Evolutionary conservation across 2,113 vertebrate species (phyloP), one percentile per base, ranked within the genome.

Genomic region (Triplophysa rosa): DNA sequence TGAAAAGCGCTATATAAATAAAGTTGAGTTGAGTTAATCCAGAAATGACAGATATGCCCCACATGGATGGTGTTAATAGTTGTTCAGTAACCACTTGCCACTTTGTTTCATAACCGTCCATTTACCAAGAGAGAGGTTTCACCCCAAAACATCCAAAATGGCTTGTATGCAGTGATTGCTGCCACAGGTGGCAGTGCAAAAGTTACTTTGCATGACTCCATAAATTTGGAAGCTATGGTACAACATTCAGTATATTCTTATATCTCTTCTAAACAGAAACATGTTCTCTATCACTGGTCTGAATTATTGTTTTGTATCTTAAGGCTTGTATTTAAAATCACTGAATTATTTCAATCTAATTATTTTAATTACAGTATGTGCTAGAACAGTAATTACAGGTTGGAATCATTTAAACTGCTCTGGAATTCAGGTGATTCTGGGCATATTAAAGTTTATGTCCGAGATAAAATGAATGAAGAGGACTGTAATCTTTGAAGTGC

Each of bases 301-400:
- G 95, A 97, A 97, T 98, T 98, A 98, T 97, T 98, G 96, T 97
- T 97, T 95, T 95, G 94, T 97, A 96, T 95, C 98, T 98, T 92
- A 92, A 90, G 97, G 97, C 97, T 94, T 96, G 94, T 96, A 96
- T 97, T 93, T 96, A 96, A 92, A 98, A 96, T 97, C 94, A 96
- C 95, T 95, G 96, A 99, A 98, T 98, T 98, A 99, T 97, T 99
- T 95, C 95, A 97, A 98, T 98, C 95, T 97, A 96, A 98, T 98
- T 98, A 98, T 97, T 96, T 95, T 97, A 98, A 98, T 98, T 96
- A 37, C 33, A 37, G 7, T 37, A 98, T 97, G 95, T 95, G 93
- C 94, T 96, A 94, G 94, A 96, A 94, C 92, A 95, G 96, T 97
- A 98, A 98, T 98, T 98, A 98, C 95, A 97, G 96, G 96, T 96